phyloP scores from a whole-genome alignment of 2,888 invertebrate species.

The Macaria notata region DNA sequence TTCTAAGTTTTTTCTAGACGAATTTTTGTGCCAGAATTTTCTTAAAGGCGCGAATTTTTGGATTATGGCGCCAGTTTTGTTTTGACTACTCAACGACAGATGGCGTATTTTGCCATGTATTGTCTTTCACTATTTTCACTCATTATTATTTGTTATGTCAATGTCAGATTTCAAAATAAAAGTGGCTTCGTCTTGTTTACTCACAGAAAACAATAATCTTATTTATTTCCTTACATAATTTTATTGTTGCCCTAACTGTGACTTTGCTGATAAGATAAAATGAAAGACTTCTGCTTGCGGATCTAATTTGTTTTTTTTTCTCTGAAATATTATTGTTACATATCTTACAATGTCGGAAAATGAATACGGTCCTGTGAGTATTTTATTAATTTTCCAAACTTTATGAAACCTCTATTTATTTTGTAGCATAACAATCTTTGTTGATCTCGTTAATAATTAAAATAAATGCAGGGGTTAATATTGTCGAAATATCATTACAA shows the following conservation, averaged over 20 bases:
- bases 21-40: conserved; percentile 1
- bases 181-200: too few relatives aligned
- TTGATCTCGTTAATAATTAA: too few relatives aligned
- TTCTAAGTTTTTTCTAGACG: not conserved
- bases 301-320: not conserved
- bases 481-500: too few relatives aligned
- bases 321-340: not conserved
- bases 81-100: not conserved
- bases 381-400: not conserved
- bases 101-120: too few relatives aligned
- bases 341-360: conserved; percentile 5
- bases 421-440: not conserved
- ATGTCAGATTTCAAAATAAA: too few relatives aligned
- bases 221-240: too few relatives aligned
- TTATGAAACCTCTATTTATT: not conserved
- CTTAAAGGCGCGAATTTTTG: not conserved
- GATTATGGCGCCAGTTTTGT: not conserved
- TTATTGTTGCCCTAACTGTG: too few relatives aligned
- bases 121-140: too few relatives aligned
- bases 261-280: conserved; percentile 4
- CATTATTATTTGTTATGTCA: too few relatives aligned
- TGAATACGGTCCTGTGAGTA: conserved; percentile 10
- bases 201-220: too few relatives aligned
- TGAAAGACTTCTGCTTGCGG: not conserved
- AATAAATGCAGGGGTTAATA: too few relatives aligned